Conservation (phyloP, 2,113 vertebrate species). For the Nematolebias whitei region DNA sequence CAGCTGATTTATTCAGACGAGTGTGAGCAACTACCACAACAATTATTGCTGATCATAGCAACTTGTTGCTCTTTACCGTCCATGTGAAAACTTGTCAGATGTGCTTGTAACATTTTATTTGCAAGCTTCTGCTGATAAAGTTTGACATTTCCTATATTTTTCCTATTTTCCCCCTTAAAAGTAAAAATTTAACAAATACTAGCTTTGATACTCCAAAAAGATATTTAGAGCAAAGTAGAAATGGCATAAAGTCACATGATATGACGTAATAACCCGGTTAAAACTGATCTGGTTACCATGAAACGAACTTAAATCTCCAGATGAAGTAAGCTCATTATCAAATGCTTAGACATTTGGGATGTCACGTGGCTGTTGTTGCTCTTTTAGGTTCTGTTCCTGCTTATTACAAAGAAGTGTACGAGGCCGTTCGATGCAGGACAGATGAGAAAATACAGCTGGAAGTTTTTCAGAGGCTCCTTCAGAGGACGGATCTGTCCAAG, state of each 20-base stretch:
- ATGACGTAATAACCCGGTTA: background rate
- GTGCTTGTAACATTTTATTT: background rate
- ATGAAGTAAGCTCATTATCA: background rate
- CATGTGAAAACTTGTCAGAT: slow-evolving; percentile 39
- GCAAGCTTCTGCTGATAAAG: background rate
- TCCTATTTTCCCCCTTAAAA: background rate
- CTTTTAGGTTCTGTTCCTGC: slow-evolving; percentile 81
- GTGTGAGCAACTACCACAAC: background rate
- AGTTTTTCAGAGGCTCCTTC: slow-evolving; percentile 80
- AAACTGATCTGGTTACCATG: background rate
- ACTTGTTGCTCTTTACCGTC: slow-evolving; percentile 11
- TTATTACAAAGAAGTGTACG: slow-evolving; percentile 83
- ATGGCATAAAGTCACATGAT: slow-evolving; percentile 19
- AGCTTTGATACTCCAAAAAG: background rate
- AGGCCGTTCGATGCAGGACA: slow-evolving; percentile 76
- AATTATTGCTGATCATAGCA: background rate
- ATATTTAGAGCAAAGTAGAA: background rate
- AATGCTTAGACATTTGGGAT: slow-evolving; percentile 12
- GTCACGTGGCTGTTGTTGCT: slow-evolving; percentile 41
- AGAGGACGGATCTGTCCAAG: slow-evolving; percentile 72
- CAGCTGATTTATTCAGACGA: background rate
- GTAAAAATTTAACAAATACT: background rate
- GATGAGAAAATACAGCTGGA: slow-evolving; percentile 78
- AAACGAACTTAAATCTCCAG: background rate
- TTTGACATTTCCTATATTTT: background rate